Evolutionary conservation across 2,888 invertebrate genomes (phyloP).

Genomic region (Phrixothrix hirtus): DNA sequence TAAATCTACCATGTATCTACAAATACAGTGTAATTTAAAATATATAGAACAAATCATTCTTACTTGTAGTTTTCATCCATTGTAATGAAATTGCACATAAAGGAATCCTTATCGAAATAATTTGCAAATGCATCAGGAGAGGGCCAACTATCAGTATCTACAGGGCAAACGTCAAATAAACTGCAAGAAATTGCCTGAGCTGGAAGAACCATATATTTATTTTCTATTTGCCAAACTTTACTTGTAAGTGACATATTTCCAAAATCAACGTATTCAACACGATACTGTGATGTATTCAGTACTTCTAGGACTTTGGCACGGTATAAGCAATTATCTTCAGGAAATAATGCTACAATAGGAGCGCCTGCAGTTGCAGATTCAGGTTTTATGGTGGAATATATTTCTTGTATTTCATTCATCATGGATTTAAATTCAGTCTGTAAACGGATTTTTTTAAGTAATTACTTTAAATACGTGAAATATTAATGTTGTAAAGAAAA

Average conservation of each 20-base stretch:
- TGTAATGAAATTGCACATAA: constrained; percentile 63
- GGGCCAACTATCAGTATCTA: constrained; percentile 60
- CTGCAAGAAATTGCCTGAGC: constrained; percentile 73
- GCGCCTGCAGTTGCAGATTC: constrained; percentile 62
- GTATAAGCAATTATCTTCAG: constrained; percentile 72
- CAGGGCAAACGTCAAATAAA: constrained; percentile 64
- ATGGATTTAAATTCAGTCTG: constrained; percentile 64
- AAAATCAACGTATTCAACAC: constrained; percentile 76
- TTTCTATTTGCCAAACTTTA: constrained; percentile 73
- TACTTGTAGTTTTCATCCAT: constrained; percentile 55
- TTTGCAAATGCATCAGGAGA: constrained; percentile 60
- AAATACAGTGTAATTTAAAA: constrained; percentile 4
- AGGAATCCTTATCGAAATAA: constrained; percentile 66
- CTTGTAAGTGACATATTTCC: constrained; percentile 72
- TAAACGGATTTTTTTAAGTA: too few relatives aligned
- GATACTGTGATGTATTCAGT: constrained; percentile 63
- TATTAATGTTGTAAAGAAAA: too few relatives aligned
- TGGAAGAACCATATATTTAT: constrained; percentile 66
- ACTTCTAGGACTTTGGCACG: constrained; percentile 68
- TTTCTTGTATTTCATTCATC: constrained; percentile 72
- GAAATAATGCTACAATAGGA: constrained; percentile 70
- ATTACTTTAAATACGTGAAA: too few relatives aligned
- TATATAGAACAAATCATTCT: constrained; percentile 25
- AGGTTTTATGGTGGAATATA: constrained; percentile 62
- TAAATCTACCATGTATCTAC: constrained; percentile 45